A percentile compares a stretch with the other conserved stretches of the same genome.
Evolutionary conservation across 35 echinoderm and acorn worm genomes (phyloP).

Genomic region (Apostichopus californicus): DNA sequence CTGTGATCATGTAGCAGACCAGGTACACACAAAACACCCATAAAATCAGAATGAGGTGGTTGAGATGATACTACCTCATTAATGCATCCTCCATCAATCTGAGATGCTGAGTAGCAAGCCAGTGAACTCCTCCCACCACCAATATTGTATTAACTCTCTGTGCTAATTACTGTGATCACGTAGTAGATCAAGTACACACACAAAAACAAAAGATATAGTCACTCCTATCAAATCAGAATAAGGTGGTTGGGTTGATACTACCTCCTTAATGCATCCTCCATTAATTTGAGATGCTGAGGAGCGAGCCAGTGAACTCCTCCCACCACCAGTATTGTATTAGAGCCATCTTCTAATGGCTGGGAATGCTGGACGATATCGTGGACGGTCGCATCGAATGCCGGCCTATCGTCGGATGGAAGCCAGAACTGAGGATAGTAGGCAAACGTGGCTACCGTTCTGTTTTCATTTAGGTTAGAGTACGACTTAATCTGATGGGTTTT

Average conservation of each 20-base stretch:
- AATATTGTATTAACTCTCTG: no score
- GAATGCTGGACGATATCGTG: conserved; percentile 63
- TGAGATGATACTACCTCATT: no score
- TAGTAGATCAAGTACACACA: no score
- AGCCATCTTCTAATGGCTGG: conserved; percentile 62
- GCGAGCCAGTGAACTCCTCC: conserved; percentile 95
- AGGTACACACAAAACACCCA: no score
- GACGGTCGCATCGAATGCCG: conserved; percentile 75
- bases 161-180: no score
- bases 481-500: conserved; percentile 92
- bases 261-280: conserved; percentile 69
- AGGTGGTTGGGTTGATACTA: neutral
- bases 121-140: no score
- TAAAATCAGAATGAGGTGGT: no score
- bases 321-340: conserved; percentile 79
- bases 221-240: no score
- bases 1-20: no score
- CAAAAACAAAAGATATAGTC: no score
- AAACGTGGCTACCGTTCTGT: conserved; percentile 72
- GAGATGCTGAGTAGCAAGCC: no score
- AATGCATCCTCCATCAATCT: no score
- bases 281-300: conserved; percentile 79
- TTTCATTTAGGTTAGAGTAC: conserved; percentile 88
- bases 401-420: conserved; percentile 79
- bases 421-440: conserved; percentile 98